Evolutionary conservation across 1,140 invertebrate genomes (phyloP).

Genomic region (Euwallacea fornicatus): DNA sequence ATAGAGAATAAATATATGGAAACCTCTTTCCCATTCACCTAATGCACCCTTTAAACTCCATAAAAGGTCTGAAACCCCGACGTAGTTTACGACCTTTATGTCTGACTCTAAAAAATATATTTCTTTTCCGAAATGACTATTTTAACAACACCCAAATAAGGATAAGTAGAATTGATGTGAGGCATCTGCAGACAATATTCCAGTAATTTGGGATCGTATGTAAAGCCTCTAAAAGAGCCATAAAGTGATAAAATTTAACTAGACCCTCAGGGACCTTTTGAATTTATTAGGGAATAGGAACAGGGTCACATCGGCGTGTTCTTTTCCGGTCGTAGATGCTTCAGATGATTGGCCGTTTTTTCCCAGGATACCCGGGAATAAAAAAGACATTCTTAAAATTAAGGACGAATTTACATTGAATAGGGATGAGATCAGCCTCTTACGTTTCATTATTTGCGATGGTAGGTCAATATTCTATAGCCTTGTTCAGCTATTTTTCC

Average conservation of each 20-base stretch:
- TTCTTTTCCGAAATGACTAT: constrained; percentile 1
- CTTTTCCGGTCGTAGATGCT: constrained; percentile 20
- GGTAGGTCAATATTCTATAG: too few relatives aligned
- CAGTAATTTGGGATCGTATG: constrained; percentile 17
- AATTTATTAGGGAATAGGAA: constrained; percentile 28
- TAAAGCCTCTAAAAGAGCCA: constrained; percentile 24
- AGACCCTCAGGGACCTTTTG: constrained; percentile 25
- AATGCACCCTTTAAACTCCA: constrained; percentile 6
- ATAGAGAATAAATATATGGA: constrained; percentile 10
- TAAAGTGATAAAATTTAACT: constrained; percentile 35
- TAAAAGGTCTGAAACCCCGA: constrained; percentile 11
- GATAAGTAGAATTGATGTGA: not conserved
- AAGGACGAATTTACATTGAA: constrained; percentile 18
- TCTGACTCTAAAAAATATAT: constrained; percentile 5
- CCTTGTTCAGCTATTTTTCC: too few relatives aligned
- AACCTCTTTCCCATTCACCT: constrained; percentile 2
- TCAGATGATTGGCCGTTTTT: constrained; percentile 26
- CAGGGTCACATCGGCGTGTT: constrained; percentile 23
- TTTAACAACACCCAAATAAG: not conserved
- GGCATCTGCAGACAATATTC: constrained; percentile 9
- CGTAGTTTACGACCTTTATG: not conserved
- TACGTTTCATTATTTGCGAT: too few relatives aligned
- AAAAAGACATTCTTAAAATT: constrained; percentile 38
- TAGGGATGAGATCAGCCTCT: not conserved
- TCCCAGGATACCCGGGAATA: constrained; percentile 10